Percentiles rank a stretch among this genome's conserved stretches.
Conservation (phyloP, 2,797 vertebrate species). For the Paramormyrops hopkinsi region DNA sequence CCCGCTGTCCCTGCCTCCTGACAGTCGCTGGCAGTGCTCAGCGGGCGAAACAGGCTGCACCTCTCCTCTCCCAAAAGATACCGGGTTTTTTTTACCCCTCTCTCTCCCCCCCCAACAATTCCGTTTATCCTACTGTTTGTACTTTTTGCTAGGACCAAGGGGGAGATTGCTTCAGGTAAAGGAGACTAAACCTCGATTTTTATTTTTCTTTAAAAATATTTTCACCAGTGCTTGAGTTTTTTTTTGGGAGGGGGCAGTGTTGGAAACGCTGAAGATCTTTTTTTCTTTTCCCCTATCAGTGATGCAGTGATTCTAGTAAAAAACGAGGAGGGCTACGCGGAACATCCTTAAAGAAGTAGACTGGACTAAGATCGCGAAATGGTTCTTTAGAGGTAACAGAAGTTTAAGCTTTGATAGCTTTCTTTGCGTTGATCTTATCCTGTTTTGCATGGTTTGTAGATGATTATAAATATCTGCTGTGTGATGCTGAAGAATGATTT, state of each 20-base stretch:
- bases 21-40: slow-evolving; percentile 63
- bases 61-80: slow-evolving; percentile 48
- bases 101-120: background rate
- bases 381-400: slow-evolving; percentile 23
- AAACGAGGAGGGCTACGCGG: slow-evolving; percentile 41
- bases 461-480: background rate
- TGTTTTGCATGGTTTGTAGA: background rate
- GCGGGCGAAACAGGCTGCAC: slow-evolving; percentile 57
- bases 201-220: background rate
- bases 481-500: slow-evolving; percentile 12
- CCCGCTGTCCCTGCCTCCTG: slow-evolving; percentile 59
- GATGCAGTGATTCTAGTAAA: slow-evolving; percentile 56
- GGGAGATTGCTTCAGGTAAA: slow-evolving; percentile 52
- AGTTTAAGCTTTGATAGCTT: slow-evolving; percentile 17
- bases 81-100: slow-evolving; percentile 41
- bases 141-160: slow-evolving; percentile 36
- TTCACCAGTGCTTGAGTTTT: background rate
- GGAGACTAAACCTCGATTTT: slow-evolving; percentile 26
- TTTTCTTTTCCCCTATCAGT: slow-evolving; percentile 24
- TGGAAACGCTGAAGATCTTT: slow-evolving; percentile 19
- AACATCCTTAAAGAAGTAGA: slow-evolving; percentile 37
- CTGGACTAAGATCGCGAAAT: slow-evolving; percentile 14
- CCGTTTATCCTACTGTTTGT: slow-evolving; percentile 24
- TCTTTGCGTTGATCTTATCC: background rate
- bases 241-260: slow-evolving; percentile 10